A percentile compares a stretch with the other conserved stretches of the same genome.
These are phyloP conservation scores for Periophthalmus modestus DNA, from an alignment of 2,113 vertebrate species.

Conservation along the genomic window DNA sequence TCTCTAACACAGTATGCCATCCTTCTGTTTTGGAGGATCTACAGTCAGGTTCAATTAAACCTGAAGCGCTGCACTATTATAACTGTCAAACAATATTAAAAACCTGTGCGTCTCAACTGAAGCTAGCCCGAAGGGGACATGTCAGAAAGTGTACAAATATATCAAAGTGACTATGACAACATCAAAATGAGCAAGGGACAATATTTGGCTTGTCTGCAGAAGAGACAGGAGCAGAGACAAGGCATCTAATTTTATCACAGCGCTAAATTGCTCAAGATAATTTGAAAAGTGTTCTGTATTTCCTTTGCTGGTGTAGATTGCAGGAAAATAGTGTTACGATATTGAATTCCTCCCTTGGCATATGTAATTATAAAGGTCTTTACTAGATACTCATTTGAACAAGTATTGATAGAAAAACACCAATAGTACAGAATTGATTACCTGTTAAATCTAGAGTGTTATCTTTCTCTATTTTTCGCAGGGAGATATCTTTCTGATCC, in stretches of 20 bases:
- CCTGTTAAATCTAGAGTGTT: no score
- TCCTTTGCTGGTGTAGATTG: background rate
- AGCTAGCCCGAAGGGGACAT: background rate
- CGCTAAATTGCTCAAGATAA: background rate
- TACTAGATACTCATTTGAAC: no score
- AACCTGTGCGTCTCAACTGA: background rate
- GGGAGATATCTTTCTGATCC: no score
- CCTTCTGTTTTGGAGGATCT: background rate
- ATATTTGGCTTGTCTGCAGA: background rate
- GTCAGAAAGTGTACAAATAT: conserved; percentile 1
- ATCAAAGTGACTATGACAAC: conserved; percentile 9
- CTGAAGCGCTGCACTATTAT: background rate
- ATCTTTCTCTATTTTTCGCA: no score
- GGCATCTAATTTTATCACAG: background rate
- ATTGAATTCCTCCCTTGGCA: no score
- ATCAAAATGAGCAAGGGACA: conserved; percentile 1
- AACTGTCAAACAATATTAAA: conserved; percentile 14
- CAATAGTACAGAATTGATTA: no score
- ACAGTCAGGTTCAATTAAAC: conserved; percentile 2
- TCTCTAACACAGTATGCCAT: background rate
- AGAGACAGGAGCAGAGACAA: background rate
- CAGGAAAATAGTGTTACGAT: background rate
- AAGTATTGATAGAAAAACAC: no score
- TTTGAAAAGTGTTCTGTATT: background rate
- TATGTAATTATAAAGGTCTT: no score